Percentiles rank a stretch among this genome's conserved stretches.
Evolutionary conservation across 2,113 vertebrate species (phyloP).

Genomic region (Cathartes aura): DNA sequence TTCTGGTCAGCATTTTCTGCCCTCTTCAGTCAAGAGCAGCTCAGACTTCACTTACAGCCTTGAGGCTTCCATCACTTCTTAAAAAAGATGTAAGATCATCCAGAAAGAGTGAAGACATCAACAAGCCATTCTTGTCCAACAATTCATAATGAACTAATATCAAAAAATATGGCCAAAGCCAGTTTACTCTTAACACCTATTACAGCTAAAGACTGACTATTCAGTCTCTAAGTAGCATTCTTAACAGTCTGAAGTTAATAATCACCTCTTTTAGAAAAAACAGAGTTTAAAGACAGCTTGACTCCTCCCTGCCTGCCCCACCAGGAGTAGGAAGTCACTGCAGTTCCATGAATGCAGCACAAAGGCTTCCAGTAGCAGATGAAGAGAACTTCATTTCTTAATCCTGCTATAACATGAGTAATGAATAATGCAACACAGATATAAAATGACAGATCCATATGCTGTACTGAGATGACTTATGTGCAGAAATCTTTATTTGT

Average conservation of each 20-base stretch:
- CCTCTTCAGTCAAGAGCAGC: background rate
- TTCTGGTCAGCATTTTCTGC: background rate
- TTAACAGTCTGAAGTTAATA: background rate
- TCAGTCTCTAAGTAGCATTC: background rate
- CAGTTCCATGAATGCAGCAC: background rate
- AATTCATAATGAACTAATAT: background rate
- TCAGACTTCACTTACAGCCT: background rate
- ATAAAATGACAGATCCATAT: background rate
- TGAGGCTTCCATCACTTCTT: background rate
- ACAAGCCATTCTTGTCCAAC: background rate
- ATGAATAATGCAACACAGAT: constrained; percentile 1
- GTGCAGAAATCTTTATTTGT: background rate
- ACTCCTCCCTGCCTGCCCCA: background rate
- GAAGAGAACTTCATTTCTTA: background rate
- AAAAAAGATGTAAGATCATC: background rate
- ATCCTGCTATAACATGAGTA: background rate
- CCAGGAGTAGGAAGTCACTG: background rate
- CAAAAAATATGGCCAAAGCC: background rate
- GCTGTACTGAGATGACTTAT: background rate
- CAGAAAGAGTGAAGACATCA: background rate
- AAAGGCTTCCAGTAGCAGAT: background rate
- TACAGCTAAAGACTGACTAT: background rate
- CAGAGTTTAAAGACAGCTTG: background rate
- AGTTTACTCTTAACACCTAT: background rate
- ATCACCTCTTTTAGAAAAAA: background rate